Percentiles rank a stretch among this genome's conserved stretches.
These are phyloP conservation scores for Nibea albiflora DNA, from an alignment of 2,113 vertebrate species.

Conservation along the genomic window DNA sequence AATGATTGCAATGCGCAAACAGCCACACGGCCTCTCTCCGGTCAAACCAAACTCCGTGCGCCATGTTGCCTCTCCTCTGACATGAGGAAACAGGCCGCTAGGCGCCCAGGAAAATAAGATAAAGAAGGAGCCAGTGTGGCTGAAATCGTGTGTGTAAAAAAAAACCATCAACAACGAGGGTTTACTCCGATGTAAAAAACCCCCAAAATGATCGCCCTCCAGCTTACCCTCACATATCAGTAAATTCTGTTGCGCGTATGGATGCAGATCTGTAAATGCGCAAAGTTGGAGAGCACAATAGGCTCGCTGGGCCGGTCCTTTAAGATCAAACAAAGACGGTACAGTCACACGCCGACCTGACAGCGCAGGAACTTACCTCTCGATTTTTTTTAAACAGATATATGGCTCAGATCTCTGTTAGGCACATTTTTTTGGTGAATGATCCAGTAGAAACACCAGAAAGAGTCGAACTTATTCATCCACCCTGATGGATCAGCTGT, in stretches of 20 bases:
- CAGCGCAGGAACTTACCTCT: slow-evolving; percentile 30
- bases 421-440: background rate
- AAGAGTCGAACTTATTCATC: background rate
- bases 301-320: slow-evolving; percentile 55
- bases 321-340: slow-evolving; percentile 64
- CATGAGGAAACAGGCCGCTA: slow-evolving; percentile 74
- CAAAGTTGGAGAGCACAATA: slow-evolving; percentile 38
- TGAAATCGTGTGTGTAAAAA: background rate
- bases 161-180: background rate
- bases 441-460: background rate
- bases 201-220: background rate
- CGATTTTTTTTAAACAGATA: background rate
- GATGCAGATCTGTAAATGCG: slow-evolving; percentile 1
- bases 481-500: background rate
- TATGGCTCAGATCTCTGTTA: background rate
- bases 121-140: slow-evolving; percentile 1
- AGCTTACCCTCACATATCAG: background rate
- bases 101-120: slow-evolving; percentile 47
- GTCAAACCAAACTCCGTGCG: slow-evolving; percentile 62
- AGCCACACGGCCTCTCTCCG: slow-evolving; percentile 67
- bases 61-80: slow-evolving; percentile 75
- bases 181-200: background rate
- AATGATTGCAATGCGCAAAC: slow-evolving; percentile 30
- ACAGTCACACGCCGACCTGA: slow-evolving; percentile 24
- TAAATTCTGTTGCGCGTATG: background rate